Evolutionary conservation across 2,797 vertebrate genomes (phyloP).

Genomic region (Aulostomus chinensis): DNA sequence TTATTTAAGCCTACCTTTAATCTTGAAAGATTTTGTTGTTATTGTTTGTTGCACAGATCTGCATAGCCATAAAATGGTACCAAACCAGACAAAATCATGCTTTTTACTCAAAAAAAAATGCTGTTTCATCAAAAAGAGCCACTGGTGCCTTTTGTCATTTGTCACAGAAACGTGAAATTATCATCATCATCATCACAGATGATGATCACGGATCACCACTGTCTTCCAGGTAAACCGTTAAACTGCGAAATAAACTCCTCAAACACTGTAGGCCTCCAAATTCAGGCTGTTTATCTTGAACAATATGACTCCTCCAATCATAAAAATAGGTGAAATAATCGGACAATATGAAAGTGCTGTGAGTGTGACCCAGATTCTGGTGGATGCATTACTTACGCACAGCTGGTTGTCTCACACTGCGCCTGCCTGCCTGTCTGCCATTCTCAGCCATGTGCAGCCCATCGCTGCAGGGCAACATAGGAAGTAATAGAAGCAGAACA

Average conservation of each 20-base stretch:
- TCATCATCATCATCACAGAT: neutral
- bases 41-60: too few relatives aligned
- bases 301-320: slow-evolving; percentile 41
- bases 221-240: neutral
- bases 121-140: too few relatives aligned
- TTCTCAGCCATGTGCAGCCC: slow-evolving; percentile 53
- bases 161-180: neutral
- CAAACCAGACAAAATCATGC: too few relatives aligned
- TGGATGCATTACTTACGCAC: slow-evolving; percentile 72
- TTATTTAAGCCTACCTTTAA: too few relatives aligned
- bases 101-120: neutral
- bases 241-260: neutral
- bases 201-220: neutral
- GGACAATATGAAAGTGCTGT: slow-evolving; percentile 54
- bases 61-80: too few relatives aligned
- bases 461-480: slow-evolving; percentile 52
- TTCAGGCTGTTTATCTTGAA: slow-evolving; percentile 10
- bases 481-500: slow-evolving; percentile 16
- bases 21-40: too few relatives aligned
- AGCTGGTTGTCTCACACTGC: slow-evolving; percentile 60
- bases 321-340: slow-evolving; percentile 51
- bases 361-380: slow-evolving; percentile 75
- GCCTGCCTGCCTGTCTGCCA: slow-evolving; percentile 44
- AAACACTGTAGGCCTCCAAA: neutral
- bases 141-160: neutral